These are phyloP conservation scores for Elephantulus edwardii DNA, from an alignment of 2,113 vertebrate genomes.

Conservation along the genomic window DNA sequence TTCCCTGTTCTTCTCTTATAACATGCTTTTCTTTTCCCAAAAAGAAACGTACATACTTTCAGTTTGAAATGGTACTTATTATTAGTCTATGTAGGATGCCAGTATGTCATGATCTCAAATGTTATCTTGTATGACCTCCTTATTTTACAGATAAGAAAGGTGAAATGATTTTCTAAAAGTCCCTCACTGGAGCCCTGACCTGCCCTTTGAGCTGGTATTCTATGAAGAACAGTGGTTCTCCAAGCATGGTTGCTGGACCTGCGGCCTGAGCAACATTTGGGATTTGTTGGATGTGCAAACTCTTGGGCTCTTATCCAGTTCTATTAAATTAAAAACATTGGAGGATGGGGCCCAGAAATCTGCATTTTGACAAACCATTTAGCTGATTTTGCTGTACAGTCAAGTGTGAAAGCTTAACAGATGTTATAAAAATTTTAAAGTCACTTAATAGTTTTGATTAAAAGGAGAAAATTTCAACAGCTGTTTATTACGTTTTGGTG, in stretches of 20 bases:
- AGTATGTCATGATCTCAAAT: not conserved
- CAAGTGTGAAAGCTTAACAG: not conserved
- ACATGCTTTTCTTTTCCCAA: not conserved
- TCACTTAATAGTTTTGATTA: not conserved
- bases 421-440: not conserved
- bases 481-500: not conserved
- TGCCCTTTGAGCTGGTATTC: not conserved
- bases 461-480: not conserved
- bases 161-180: not conserved
- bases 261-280: not conserved
- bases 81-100: not conserved
- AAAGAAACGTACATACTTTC: slow-evolving; percentile 20
- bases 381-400: not conserved
- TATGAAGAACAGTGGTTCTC: not conserved
- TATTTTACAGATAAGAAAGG: not conserved
- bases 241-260: not conserved
- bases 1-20: not conserved
- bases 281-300: not conserved
- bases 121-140: not conserved
- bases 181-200: not conserved
- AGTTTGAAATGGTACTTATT: not conserved
- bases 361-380: not conserved
- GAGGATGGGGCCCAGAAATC: not conserved
- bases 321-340: not conserved
- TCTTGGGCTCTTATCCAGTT: not conserved